Evolutionary conservation across 2,113 vertebrate species (phyloP), one percentile per base, ranked within the genome.

Genomic region (Osmerus mordax): DNA sequence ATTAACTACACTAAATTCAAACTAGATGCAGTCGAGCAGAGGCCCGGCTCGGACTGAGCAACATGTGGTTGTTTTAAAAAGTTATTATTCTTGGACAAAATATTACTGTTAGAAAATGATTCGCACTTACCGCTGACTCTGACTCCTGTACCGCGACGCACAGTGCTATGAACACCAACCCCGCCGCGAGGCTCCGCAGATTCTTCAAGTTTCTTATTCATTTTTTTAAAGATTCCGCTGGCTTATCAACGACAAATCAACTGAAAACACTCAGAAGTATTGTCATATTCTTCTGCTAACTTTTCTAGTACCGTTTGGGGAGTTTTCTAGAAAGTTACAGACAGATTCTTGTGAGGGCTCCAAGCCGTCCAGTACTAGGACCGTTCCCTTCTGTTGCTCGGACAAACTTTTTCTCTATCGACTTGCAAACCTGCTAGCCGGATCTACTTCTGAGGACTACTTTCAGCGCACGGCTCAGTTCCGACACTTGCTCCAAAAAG

Each of bases 51-150:
- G 19, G 1, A 8, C 65, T 65, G 69, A 66, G 69, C 58, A 18
- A 76, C 71, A 9, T 71, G 53, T 64, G 62, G 69, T 15, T 21
- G 4, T 18, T 29, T 65, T 6, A 56, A 23, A 23, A 29, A 8
- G 23, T 56, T 7, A 15, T 19, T 36, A 4, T 59, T 18, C 19
- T 32, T 56, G 8, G 14, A 3, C 11, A 29, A 28, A 13, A n/a
- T n/a, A 62, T 28, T 14, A 62, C 60, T 14, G 23, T 15, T 14
- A 61, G 36, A 25, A 78, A 65, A 64, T 47, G 36, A 65, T 15
- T 8, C 6, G 29, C 77, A 92, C 92, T 93, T 81, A 93, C 92
- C 91, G 87, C 87, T 11, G 87, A 86, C 67, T 92, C 76, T 1
- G 89, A 72, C 13, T 51, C 83, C 75, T 83, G 85, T 70, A 92